Evolutionary conservation across 2,888 invertebrate genomes (phyloP).

Genomic region (Prenolepis imparis): DNA sequence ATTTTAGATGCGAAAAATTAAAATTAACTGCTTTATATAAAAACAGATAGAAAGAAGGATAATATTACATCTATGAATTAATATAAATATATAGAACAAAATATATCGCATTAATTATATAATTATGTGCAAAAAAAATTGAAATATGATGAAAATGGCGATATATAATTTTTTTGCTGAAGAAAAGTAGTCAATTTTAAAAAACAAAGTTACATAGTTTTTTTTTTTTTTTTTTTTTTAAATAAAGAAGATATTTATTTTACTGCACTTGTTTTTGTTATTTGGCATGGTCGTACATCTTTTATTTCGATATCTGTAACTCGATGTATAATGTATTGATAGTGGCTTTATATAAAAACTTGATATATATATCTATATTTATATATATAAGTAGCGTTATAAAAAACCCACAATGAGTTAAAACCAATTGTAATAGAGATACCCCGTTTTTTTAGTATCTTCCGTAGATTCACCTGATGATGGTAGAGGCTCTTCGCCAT

Average conservation of each 20-base stretch:
- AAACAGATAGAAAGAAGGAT: not conserved
- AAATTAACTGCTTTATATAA: not conserved
- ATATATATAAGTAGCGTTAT: slow-evolving; percentile 59
- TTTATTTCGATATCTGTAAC: slow-evolving; percentile 46
- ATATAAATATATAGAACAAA: not conserved
- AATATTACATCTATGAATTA: not conserved
- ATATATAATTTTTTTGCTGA: not conserved
- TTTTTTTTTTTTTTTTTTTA: slow-evolving; percentile 37
- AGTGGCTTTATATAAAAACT: not conserved
- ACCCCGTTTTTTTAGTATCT: slow-evolving; percentile 85
- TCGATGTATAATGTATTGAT: slow-evolving; percentile 33
- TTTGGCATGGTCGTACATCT: slow-evolving; percentile 63
- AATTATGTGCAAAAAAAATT: not conserved
- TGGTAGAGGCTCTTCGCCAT: slow-evolving; percentile 92
- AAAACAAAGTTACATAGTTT: not conserved
- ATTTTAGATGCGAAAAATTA: not conserved
- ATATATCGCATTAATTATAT: not conserved
- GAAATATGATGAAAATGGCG: not conserved
- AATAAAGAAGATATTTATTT: slow-evolving; percentile 16
- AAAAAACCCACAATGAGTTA: slow-evolving; percentile 54
- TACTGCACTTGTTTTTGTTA: slow-evolving; percentile 62
- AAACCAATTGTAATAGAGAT: slow-evolving; percentile 80
- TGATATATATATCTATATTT: slow-evolving; percentile 38
- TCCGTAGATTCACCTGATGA: slow-evolving; percentile 91
- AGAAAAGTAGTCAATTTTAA: not conserved